Base-by-base conservation (phyloP, 2,888 invertebrate species). In the Brenthis daphne region DNA sequence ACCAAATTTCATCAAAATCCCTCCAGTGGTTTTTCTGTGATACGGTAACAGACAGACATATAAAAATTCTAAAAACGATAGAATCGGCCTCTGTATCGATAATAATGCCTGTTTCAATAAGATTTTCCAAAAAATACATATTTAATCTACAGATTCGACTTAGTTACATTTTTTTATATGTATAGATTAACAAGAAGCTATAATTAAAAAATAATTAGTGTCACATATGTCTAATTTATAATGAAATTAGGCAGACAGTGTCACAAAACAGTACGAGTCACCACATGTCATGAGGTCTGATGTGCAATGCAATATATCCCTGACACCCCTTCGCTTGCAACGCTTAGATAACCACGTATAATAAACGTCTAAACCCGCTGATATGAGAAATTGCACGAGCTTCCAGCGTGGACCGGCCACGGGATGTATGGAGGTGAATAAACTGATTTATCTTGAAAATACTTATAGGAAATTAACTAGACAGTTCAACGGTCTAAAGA, bases 281-380 rank as follows among this genome's bases (percentile, higher is more conserved):
- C 37, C 37, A 43, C 37, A 61, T 58, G 67, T 68, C 70, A 66
- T 57, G 57, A 69, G 48, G 48, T 65, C 64, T 72, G 69, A 72
- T 72, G 72, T 67, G 48, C 57, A 57, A 37, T 66, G 70, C 72
- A 72, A 70, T 70, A 68, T 72, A 70, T 70, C 57, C 60, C 65
- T 60, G 71, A 57, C 71, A 72, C 47, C 67, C 68, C 67, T 57
- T 64, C 69, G 68, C 68, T 70, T 73, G 69, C 71, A 67, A 54
- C 67, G 67, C 56, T 48, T 58, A 65, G 70, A 73, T 72, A 73
- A 69, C 68, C 67, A 56, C 65, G 60, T 70, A 60, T 71, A 72
- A 74, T 71, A 74, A 72, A 69, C 70, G 72, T 74, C 71, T 67
- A 67, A 67, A 57, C 64, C 57, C 61, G 70, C 67, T 71, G 67